Evolutionary conservation across 64 coral and sea anemone genomes (phyloP), one percentile per base, ranked within the genome.

Genomic region (Montipora cactus): DNA sequence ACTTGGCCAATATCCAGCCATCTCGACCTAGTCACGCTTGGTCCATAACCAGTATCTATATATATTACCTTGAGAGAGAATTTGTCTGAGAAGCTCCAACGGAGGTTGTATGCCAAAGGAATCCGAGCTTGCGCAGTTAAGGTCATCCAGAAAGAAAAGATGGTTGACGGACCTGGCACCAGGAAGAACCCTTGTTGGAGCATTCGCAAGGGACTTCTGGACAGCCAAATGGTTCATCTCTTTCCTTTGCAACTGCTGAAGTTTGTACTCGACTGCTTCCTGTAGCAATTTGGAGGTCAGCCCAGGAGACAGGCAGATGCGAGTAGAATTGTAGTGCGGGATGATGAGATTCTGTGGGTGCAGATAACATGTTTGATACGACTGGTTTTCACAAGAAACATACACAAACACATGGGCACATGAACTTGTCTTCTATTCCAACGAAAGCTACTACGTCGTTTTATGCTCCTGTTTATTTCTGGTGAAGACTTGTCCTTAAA

Each of bases 231-330:
- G 81, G 49, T 83, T 98, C 58, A 92, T 79, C 47, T 91, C 94
- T 87, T 95, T 94, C 37, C 88, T 87, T 25, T 91, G 78, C 49
- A 93, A 69, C 22, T 93, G 94, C 8, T 69, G 23, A 12, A 99
- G 47, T 92, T 95, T 99, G n/a, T 95, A 77, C 59, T 99, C 98
- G 21, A 99, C 95, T 16, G 92, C 66, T 80, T 99, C 95, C 74
- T 96, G 98, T 1, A 99, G 72, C 18, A 96, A 74, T 78, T 95
- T 85, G 2, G 95, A 96, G 4, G 95, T 87, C 46, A 94, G 79
- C 47, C 95, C 92, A 88, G 79, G 67, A 37, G 98, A 93, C 80
- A 99, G 72, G 14, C 90, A 99, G 5, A 99, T 73, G 11, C 95
- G 95, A 6, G 89, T 80, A 21, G 89, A 92, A 47, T 67, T 94